Evolutionary conservation across 2,797 vertebrate species (phyloP).

Genomic region (Phyllotis vaccarum): DNA sequence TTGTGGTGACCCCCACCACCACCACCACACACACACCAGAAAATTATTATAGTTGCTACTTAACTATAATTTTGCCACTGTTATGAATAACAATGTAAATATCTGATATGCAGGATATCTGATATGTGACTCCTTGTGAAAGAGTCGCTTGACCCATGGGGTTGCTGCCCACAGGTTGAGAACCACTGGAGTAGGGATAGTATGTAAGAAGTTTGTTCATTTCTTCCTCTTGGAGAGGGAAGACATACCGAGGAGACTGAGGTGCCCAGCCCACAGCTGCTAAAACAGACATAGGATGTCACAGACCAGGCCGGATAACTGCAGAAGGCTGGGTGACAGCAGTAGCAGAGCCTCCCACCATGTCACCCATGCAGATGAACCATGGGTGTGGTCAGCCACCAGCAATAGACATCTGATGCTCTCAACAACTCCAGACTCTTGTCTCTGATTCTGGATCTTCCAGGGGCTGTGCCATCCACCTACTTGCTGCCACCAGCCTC

Average conservation of each 20-base stretch:
- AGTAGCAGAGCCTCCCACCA: background rate
- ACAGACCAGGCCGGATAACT: background rate
- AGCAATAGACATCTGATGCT: background rate
- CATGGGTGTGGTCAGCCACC: fast-evolving
- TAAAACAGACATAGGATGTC: fast-evolving
- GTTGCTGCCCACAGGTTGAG: background rate
- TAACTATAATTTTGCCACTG: background rate
- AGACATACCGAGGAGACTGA: background rate
- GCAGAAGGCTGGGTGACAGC: background rate
- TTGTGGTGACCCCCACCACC: background rate
- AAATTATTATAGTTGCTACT: background rate
- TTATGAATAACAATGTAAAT: background rate
- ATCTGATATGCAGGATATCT: background rate
- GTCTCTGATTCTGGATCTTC: background rate
- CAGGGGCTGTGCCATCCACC: too few species aligned
- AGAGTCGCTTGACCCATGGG: background rate
- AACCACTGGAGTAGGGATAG: background rate
- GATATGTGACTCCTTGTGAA: background rate
- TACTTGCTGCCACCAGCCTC: background rate
- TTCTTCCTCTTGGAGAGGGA: background rate
- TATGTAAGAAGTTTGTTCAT: background rate
- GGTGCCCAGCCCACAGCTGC: background rate
- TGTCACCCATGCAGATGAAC: background rate
- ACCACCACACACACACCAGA: too few species aligned
- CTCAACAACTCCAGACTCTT: background rate